A percentile compares a stretch with the other conserved stretches of the same genome.
Evolutionary conservation across 2,113 vertebrate genomes (phyloP).

Genomic region (Thamnophis sirtalis): DNA sequence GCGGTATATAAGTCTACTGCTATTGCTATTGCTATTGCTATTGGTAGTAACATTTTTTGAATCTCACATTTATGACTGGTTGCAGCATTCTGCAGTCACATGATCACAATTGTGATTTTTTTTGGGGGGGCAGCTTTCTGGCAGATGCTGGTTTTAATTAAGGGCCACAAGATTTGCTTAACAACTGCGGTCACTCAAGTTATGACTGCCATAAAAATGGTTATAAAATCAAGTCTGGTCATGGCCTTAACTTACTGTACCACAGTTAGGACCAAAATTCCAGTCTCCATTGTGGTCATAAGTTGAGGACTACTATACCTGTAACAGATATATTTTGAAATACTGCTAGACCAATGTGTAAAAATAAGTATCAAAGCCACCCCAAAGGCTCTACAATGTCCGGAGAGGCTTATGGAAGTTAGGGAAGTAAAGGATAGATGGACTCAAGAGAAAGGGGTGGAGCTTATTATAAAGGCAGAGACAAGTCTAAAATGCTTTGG

Average conservation of each 20-base stretch:
- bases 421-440: background rate
- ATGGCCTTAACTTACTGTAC: background rate
- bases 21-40: too few species aligned
- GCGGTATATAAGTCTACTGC: too few species aligned
- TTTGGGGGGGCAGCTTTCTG: background rate
- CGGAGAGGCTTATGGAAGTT: background rate
- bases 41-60: too few species aligned
- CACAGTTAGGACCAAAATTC: background rate
- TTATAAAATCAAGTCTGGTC: background rate
- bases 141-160: background rate
- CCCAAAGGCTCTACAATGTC: too few species aligned
- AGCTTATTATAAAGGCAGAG: background rate
- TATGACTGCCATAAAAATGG: background rate
- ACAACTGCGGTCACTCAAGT: background rate
- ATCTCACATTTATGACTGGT: background rate
- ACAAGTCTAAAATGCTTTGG: background rate
- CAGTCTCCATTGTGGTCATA: background rate
- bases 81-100: background rate
- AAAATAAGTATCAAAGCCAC: background rate
- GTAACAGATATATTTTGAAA: background rate
- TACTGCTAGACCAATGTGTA: background rate
- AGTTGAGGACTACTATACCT: background rate
- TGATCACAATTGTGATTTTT: background rate
- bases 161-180: background rate
- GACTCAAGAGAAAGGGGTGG: background rate